Evolutionary conservation across 2,797 vertebrate genomes (phyloP).

Genomic region (Alectoris magna): DNA sequence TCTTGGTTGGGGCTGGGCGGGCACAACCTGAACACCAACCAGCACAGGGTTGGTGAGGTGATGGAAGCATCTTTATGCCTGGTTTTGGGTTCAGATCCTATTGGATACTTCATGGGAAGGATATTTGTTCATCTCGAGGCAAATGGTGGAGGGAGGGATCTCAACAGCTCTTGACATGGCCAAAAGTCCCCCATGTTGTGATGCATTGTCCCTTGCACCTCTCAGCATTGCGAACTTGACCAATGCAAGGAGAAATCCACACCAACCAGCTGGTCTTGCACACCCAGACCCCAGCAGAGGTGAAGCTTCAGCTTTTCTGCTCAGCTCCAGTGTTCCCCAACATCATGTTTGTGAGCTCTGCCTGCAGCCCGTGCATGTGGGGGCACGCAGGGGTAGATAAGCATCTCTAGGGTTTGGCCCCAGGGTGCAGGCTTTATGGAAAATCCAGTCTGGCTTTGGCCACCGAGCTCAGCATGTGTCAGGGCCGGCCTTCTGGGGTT

Average conservation of each 20-base stretch:
- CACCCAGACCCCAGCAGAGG: not conserved
- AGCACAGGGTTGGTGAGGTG: not conserved
- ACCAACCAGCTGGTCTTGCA: rapidly evolving
- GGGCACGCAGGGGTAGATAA: not conserved
- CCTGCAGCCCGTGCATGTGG: not conserved
- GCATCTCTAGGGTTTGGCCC: not conserved
- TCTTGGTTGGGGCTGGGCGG: not conserved
- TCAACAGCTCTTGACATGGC: not conserved
- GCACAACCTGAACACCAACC: not conserved
- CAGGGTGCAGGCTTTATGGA: not conserved
- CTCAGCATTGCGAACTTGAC: rapidly evolving
- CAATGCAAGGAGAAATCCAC: not conserved
- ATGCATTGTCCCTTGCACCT: rapidly evolving
- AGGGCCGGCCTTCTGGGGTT: not conserved
- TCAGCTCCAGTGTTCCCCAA: not conserved
- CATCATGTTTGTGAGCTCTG: not conserved
- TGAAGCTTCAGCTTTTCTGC: rapidly evolving
- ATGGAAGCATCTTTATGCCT: rapidly evolving
- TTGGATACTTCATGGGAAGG: not conserved
- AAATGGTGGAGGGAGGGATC: not conserved
- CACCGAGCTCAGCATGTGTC: not conserved
- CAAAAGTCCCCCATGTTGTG: not conserved
- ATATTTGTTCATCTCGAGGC: rapidly evolving
- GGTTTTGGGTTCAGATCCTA: not conserved
- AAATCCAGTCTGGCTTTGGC: not conserved